phyloP scores from a whole-genome alignment of 1,140 invertebrate species.

The Saccostrea cuccullata region DNA sequence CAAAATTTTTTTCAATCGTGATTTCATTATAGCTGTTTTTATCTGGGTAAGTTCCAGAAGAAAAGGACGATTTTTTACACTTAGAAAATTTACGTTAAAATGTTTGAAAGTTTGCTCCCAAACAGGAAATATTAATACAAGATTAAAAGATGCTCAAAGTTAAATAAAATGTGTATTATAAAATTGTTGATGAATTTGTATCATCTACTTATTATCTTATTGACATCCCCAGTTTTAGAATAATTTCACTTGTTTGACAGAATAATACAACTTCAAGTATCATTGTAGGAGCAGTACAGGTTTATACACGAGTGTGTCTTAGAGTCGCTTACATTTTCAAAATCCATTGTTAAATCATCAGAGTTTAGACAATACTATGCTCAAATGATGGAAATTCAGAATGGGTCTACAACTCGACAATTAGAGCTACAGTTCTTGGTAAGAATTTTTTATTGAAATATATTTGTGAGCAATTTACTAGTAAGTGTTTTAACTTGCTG shows the following conservation, averaged over 20 bases:
- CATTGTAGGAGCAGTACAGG: conserved; percentile 50
- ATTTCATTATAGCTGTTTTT: too few relatives aligned
- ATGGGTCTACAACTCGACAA: neutral
- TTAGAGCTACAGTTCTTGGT: conserved; percentile 30
- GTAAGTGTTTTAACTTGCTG: neutral
- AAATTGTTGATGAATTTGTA: too few relatives aligned
- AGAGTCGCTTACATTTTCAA: conserved; percentile 34
- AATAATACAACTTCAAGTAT: neutral
- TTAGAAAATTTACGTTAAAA: too few relatives aligned
- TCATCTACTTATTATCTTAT: too few relatives aligned
- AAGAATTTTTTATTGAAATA: neutral
- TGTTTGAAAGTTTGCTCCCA: too few relatives aligned
- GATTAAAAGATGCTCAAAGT: too few relatives aligned
- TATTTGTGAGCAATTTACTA: neutral
- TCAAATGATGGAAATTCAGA: conserved; percentile 18
- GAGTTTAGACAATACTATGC: conserved; percentile 24
- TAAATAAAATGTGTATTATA: too few relatives aligned
- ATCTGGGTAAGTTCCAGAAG: too few relatives aligned
- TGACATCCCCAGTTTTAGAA: neutral
- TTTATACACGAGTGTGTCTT: conserved; percentile 50
- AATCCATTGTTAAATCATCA: neutral
- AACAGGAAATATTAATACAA: too few relatives aligned
- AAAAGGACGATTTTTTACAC: too few relatives aligned
- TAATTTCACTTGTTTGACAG: neutral
- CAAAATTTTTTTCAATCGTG: too few relatives aligned